Evolutionary conservation across 53 echinoderm and acorn worm species (phyloP), one percentile per base, ranked within the genome.

Genomic region (Mesocentrotus franciscanus): DNA sequence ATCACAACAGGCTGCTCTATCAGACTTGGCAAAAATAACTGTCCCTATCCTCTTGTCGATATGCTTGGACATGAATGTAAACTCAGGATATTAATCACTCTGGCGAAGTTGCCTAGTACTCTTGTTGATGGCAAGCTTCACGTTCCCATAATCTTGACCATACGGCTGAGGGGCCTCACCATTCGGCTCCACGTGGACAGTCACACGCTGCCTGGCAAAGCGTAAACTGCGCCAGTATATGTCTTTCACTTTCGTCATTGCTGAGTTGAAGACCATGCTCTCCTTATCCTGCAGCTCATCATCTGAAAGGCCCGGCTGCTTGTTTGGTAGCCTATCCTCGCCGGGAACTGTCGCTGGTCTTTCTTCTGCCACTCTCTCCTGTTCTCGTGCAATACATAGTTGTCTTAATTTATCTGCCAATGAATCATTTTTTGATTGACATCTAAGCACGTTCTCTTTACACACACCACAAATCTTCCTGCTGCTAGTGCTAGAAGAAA

Each of bases 11-110:
- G 30, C 6, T 12, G 60, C 6, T 2, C 12, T 60, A 5, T 13
- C 8, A 11, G 83, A 93, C 42, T 93, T 93, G 0, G 93, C 5
- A 20, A 93, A 93, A 22, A 93, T 15, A 0, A 81, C 34, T 5
- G 35, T 93, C 10, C 93, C 93, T 0, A 93, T 39, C 2, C 93
- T 32, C 26, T 93, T 93, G 81, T 93, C 93, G 83, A 93, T 93
- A 15, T 93, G 93, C 27, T n/a, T 58, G 0, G 11, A 14, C 14
- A 61, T 26, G 7, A 81, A 93, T 34, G 4, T 20, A 22, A 14
- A 78, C 32, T 18, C 35, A 16, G 58, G 61, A 5, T 58, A n/a
- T 1, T 34, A 4, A 6, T 20, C 93, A n/a, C 76, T 93, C 42
- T 76, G 49, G 1, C 81, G 42, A 8, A 93, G 29, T 9, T 12